These are phyloP conservation scores for Varroa destructor DNA, from an alignment of 1,140 invertebrate genomes.

Conservation along the genomic window DNA sequence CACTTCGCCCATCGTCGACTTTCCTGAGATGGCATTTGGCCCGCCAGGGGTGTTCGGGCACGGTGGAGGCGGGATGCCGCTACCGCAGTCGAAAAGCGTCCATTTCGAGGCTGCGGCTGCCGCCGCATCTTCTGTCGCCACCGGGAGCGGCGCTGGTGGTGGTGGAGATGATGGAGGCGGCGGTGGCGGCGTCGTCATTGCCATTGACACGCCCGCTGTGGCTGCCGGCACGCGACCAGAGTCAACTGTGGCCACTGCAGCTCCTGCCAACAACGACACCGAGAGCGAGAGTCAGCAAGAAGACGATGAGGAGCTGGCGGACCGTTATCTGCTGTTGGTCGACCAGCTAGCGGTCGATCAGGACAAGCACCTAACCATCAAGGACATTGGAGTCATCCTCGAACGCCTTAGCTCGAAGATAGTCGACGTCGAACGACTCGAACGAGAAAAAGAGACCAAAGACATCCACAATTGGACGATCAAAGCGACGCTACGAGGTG, in stretches of 20 bases:
- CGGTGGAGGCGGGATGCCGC: slow-evolving; percentile 15
- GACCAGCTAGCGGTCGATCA: slow-evolving; percentile 80
- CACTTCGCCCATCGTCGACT: slow-evolving; percentile 73
- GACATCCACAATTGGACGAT: slow-evolving; percentile 89
- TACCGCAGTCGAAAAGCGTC: slow-evolving; percentile 20
- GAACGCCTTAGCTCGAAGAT: slow-evolving; percentile 81
- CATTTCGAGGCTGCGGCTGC: slow-evolving; percentile 16
- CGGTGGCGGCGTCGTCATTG: background rate
- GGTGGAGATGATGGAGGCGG: background rate
- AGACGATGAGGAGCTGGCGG: slow-evolving; percentile 42
- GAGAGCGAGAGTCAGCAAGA: slow-evolving; percentile 25
- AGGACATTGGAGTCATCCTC: slow-evolving; percentile 84
- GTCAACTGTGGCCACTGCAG: background rate
- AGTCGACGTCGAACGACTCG: slow-evolving; percentile 73
- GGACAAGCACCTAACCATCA: slow-evolving; percentile 66
- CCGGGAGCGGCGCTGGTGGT: background rate
- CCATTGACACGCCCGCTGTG: background rate
- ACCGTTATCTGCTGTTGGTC: slow-evolving; percentile 78
- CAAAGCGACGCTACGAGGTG: slow-evolving; percentile 75
- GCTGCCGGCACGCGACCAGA: background rate
- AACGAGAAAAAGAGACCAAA: slow-evolving; percentile 73
- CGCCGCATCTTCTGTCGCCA: background rate
- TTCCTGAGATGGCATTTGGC: slow-evolving; percentile 58
- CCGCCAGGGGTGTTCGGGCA: slow-evolving; percentile 47
- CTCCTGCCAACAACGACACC: background rate